These are phyloP conservation scores for Falco concolor DNA, from an alignment of 2,797 vertebrate genomes.

Conservation along the genomic window DNA sequence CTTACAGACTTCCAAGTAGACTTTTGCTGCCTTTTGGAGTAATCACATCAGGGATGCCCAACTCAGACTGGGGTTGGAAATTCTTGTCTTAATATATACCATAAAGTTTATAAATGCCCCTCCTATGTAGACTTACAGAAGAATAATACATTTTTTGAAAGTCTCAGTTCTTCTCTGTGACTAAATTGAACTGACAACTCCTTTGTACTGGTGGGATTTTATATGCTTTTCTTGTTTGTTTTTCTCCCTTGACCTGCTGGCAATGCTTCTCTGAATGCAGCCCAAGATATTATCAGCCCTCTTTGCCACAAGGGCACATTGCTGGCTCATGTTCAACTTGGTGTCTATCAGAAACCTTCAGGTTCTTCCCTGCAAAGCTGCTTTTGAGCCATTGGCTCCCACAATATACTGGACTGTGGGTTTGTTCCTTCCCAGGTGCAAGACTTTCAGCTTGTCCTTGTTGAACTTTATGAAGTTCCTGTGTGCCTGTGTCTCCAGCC, in stretches of 20 bases:
- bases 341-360: not conserved
- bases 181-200: not conserved
- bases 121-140: not conserved
- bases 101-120: not conserved
- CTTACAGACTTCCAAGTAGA: not conserved
- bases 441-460: not conserved
- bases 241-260: not conserved
- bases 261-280: not conserved
- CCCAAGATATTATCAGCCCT: not conserved
- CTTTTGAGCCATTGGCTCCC: not conserved
- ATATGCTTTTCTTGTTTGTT: not conserved
- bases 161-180: not conserved
- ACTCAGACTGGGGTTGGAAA: not conserved
- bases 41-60: not conserved
- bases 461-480: not conserved
- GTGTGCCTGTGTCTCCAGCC: not conserved
- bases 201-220: not conserved
- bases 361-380: not conserved
- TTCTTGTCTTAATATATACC: not conserved
- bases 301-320: not conserved
- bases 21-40: not conserved
- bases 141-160: not conserved
- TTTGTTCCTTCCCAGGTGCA: not conserved
- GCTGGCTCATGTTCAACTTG: not conserved
- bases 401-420: not conserved